Conservation (phyloP, 2,113 vertebrate genomes). For the Miniopterus natalensis region DNA sequence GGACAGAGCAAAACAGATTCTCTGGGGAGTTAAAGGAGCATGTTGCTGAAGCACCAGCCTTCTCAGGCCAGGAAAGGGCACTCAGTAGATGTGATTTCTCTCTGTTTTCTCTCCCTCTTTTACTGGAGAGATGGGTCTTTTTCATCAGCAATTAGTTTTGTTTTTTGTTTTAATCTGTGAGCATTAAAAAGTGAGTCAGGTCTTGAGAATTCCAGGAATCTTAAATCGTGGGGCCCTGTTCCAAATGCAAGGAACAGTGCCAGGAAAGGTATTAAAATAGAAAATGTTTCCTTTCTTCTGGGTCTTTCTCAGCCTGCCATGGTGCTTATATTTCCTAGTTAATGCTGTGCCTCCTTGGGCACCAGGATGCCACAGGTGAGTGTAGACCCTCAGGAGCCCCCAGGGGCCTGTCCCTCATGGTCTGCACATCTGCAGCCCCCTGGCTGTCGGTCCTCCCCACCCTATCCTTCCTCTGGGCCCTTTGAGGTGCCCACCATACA, state of each 20-base stretch:
- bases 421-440: fast-evolving
- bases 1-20: background rate
- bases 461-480: background rate
- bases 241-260: background rate
- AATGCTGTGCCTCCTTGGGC: background rate
- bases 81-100: background rate
- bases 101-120: background rate
- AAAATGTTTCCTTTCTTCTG: background rate
- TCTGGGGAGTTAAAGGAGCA: background rate
- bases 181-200: background rate
- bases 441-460: too few relatives aligned
- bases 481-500: background rate
- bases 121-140: background rate
- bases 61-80: background rate
- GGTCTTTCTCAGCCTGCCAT: background rate
- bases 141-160: background rate
- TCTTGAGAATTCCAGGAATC: background rate
- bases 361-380: background rate
- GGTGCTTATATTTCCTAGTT: background rate
- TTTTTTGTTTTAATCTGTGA: conserved; percentile 22
- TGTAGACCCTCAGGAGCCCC: background rate
- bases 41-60: background rate
- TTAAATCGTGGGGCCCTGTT: background rate
- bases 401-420: too few relatives aligned
- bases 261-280: background rate